These are phyloP conservation scores for Otolemur crassicaudatus DNA, from an alignment of 2,797 vertebrate species.

Conservation along the genomic window DNA sequence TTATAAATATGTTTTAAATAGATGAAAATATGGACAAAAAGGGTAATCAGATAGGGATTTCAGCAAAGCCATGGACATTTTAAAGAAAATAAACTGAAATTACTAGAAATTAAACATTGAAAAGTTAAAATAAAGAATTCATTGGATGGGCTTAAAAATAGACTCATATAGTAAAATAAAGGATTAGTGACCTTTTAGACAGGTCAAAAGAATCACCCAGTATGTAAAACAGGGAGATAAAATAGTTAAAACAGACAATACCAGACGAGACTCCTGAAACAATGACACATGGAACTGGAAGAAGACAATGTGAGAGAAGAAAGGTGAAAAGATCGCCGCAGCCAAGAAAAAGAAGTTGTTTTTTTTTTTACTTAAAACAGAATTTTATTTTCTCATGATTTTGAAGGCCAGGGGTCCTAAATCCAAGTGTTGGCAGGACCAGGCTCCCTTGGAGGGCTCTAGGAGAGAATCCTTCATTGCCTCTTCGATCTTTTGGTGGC, in stretches of 20 bases:
- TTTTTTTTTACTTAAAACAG: too few species aligned
- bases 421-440: not conserved
- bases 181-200: not conserved
- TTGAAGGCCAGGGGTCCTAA: not conserved
- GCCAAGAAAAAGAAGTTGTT: not conserved
- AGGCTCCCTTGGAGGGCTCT: not conserved
- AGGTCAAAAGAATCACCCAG: not conserved
- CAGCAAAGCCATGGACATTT: not conserved
- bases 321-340: not conserved
- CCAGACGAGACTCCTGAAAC: not conserved
- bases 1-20: not conserved
- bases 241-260: not conserved
- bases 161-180: not conserved
- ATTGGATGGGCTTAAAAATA: not conserved
- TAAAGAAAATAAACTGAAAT: not conserved
- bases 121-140: not conserved
- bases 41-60: not conserved
- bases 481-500: not conserved
- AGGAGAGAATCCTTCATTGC: not conserved
- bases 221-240: not conserved
- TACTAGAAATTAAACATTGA: not conserved
- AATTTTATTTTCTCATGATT: not conserved
- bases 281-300: not conserved
- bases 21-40: not conserved
- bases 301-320: not conserved